Conservation (phyloP, 2,888 invertebrate species). For the Lasioglossum morio region DNA sequence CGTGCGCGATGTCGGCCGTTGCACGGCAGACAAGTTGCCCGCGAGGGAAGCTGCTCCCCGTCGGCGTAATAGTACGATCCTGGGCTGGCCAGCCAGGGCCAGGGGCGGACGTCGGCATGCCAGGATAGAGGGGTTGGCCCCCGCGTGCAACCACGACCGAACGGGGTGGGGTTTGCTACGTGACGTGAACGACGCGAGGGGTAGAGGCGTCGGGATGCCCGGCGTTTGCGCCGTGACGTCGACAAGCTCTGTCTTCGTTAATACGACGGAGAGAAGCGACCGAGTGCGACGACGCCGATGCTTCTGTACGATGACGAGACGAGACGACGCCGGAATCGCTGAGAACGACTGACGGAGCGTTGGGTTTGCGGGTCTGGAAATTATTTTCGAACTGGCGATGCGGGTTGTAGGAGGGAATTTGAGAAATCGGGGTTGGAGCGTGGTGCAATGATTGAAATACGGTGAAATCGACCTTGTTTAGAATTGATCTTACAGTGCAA, state of each 20-base stretch:
- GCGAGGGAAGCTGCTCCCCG: slow-evolving; percentile 71
- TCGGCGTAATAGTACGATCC: slow-evolving; percentile 73
- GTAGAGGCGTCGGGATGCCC: slow-evolving; percentile 73
- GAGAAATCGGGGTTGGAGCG: not conserved
- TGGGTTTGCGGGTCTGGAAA: not conserved
- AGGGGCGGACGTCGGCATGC: slow-evolving; percentile 75
- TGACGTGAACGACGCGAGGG: slow-evolving; percentile 48
- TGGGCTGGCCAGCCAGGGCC: slow-evolving; percentile 69
- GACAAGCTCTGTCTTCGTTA: slow-evolving; percentile 16
- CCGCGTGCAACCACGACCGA: slow-evolving; percentile 58
- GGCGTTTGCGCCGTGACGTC: slow-evolving; percentile 74
- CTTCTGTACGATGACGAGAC: not conserved
- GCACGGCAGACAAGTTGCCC: slow-evolving; percentile 51
- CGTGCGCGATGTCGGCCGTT: slow-evolving; percentile 46
- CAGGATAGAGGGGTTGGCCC: slow-evolving; percentile 74
- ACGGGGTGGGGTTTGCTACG: slow-evolving; percentile 66
- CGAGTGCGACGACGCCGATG: slow-evolving; percentile 19
- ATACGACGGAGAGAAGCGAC: not conserved
- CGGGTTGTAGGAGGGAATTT: not conserved
- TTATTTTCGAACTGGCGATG: not conserved
- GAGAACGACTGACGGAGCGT: not conserved
- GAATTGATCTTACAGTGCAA: not conserved
- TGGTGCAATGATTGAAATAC: not conserved
- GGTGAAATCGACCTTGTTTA: not conserved
- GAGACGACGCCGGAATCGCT: not conserved